Conservation (phyloP, 2,888 invertebrate species). For the Polyploca ridens region DNA sequence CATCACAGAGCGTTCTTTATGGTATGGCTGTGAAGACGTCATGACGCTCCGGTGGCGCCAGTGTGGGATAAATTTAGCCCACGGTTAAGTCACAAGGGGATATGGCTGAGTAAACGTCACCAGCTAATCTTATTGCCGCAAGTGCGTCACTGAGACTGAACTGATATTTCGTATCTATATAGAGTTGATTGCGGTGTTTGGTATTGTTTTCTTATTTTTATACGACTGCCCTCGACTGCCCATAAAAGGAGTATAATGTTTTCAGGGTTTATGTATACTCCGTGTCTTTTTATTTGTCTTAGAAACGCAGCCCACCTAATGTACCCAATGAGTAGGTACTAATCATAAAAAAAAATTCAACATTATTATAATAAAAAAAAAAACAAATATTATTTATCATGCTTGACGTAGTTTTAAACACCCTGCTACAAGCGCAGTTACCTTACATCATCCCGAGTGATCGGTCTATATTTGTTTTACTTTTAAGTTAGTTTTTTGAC, state of each 20-base stretch:
- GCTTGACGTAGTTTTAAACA: too few relatives aligned
- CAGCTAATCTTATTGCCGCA: slow-evolving; percentile 56
- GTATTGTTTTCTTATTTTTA: too few relatives aligned
- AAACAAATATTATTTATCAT: too few relatives aligned
- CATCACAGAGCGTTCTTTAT: slow-evolving; percentile 28
- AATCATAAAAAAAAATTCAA: too few relatives aligned
- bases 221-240: too few relatives aligned
- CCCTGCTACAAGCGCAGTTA: too few relatives aligned
- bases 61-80: slow-evolving; percentile 58
- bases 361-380: too few relatives aligned
- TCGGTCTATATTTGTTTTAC: too few relatives aligned
- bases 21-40: slow-evolving; percentile 23
- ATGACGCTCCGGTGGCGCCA: slow-evolving; percentile 39
- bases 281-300: too few relatives aligned
- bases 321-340: too few relatives aligned
- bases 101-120: slow-evolving; percentile 52
- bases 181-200: slow-evolving; percentile 39
- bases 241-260: not conserved
- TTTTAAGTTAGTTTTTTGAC: too few relatives aligned
- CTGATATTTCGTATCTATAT: slow-evolving; percentile 26
- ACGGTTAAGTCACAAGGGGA: slow-evolving; percentile 56
- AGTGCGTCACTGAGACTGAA: slow-evolving; percentile 57
- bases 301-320: not conserved
- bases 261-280: not conserved
- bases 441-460: too few relatives aligned